These are phyloP conservation scores for Plutomurus gul DNA, from an alignment of 1,140 invertebrate genomes.

Conservation along the genomic window DNA sequence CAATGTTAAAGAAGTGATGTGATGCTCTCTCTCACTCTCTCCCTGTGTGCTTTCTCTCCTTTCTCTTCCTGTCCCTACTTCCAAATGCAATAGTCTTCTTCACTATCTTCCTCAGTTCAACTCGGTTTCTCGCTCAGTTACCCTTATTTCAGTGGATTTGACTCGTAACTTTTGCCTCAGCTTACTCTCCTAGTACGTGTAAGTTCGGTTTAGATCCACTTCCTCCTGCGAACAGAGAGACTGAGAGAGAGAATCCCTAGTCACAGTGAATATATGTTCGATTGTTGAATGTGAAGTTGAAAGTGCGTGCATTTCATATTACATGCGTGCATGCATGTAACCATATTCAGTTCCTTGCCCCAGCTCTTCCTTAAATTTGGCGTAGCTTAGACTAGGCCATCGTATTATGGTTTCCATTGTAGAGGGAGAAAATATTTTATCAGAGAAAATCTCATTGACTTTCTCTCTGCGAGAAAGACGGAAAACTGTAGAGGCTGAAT, in stretches of 20 bases:
- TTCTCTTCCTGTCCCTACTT: neutral
- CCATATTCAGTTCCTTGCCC: neutral
- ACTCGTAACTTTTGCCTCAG: neutral
- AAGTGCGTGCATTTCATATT: conserved; percentile 22
- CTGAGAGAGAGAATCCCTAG: conserved; percentile 17
- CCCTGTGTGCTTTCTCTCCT: neutral
- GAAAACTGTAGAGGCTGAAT: neutral
- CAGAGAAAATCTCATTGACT: neutral
- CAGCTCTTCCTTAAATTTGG: neutral
- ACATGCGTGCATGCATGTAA: too few species aligned
- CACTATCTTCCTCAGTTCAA: conserved; percentile 2
- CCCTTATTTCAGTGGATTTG: conserved; percentile 12
- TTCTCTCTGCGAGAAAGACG: neutral
- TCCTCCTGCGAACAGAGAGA: neutral
- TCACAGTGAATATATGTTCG: neutral
- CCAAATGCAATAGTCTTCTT: too few species aligned
- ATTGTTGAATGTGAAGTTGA: conserved; percentile 16
- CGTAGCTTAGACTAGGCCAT: neutral
- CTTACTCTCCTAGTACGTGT: neutral
- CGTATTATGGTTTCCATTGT: neutral
- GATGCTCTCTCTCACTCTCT: neutral
- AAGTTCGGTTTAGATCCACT: neutral
- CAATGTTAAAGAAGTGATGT: conserved; percentile 7
- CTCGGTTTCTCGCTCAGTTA: conserved; percentile 17
- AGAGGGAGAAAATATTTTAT: conserved; percentile 1